A percentile compares a stretch with the other conserved stretches of the same genome.
Conservation (phyloP, 2,113 vertebrate genomes). For the Myxocyprinus asiaticus region DNA sequence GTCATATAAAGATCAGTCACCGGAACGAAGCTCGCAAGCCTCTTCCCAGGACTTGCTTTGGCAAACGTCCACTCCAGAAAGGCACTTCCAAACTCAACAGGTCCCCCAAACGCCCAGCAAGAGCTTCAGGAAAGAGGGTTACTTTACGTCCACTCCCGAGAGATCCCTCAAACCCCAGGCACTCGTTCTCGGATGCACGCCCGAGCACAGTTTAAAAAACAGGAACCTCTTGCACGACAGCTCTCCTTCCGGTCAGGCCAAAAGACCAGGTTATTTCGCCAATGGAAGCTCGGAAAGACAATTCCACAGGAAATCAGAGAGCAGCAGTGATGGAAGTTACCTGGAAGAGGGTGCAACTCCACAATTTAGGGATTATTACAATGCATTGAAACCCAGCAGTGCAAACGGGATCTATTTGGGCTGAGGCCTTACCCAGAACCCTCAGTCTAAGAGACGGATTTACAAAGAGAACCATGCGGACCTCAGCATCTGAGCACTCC, state of each 20-base stretch:
- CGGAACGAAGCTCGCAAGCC: constrained; percentile 58
- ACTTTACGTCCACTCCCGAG: constrained; percentile 62
- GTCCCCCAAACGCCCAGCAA: constrained; percentile 63
- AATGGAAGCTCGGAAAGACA: constrained; percentile 57
- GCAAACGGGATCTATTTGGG: constrained; percentile 63
- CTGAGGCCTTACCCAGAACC: constrained; percentile 71
- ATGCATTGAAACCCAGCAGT: constrained; percentile 76
- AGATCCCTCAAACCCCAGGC: constrained; percentile 62
- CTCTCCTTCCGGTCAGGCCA: constrained; percentile 59
- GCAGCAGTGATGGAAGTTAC: constrained; percentile 75
- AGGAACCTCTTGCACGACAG: constrained; percentile 69
- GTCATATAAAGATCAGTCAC: constrained; percentile 74
- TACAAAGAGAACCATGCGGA: constrained; percentile 95
- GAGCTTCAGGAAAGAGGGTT: constrained; percentile 55
- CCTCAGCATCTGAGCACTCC: constrained; percentile 88
- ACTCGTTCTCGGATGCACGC: constrained; percentile 59
- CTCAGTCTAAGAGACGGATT: constrained; percentile 84
- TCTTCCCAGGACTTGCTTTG: not conserved
- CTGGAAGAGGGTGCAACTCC: constrained; percentile 70
- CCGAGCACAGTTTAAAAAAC: constrained; percentile 68
- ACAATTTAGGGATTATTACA: constrained; percentile 82
- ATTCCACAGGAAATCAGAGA: constrained; percentile 67
- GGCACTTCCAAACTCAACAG: constrained; percentile 61
- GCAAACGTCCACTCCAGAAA: constrained; percentile 63
- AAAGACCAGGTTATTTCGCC: constrained; percentile 50